These are phyloP conservation scores for Labeo rohita DNA, from an alignment of 2,113 vertebrate genomes.

Conservation along the genomic window DNA sequence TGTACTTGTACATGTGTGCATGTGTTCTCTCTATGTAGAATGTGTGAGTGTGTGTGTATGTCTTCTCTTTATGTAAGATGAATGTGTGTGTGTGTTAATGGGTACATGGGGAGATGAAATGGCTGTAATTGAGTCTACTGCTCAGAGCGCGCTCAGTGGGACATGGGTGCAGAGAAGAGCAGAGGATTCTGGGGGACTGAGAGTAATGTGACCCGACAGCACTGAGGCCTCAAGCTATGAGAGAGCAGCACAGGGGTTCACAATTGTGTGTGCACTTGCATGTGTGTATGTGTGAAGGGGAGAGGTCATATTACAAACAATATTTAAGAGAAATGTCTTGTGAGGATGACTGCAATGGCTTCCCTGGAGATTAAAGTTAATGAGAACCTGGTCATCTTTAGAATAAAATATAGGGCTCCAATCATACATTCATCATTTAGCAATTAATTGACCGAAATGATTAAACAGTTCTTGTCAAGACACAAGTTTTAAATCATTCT, in stretches of 20 bases:
- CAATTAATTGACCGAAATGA: not conserved
- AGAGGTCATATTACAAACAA: slow-evolving; percentile 31
- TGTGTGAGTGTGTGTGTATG: slow-evolving; percentile 14
- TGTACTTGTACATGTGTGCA: too few species aligned
- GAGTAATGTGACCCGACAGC: slow-evolving; percentile 49
- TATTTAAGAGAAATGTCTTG: slow-evolving; percentile 32
- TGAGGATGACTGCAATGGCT: not conserved
- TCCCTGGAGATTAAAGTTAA: not conserved
- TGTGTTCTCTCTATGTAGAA: not conserved
- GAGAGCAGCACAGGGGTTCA: slow-evolving; percentile 12
- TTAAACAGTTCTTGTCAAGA: not conserved
- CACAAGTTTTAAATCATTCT: not conserved
- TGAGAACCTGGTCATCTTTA: not conserved
- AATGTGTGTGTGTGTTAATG: slow-evolving; percentile 7
- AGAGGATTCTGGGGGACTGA: slow-evolving; percentile 49
- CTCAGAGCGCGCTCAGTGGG: slow-evolving; percentile 34
- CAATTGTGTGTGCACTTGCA: not conserved
- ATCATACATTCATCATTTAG: not conserved
- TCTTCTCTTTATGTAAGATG: not conserved
- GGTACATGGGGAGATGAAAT: slow-evolving; percentile 47
- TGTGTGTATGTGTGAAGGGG: slow-evolving; percentile 8
- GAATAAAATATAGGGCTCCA: not conserved
- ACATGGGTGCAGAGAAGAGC: slow-evolving; percentile 38
- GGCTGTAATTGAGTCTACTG: slow-evolving; percentile 46
- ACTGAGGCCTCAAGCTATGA: slow-evolving; percentile 32